These are phyloP conservation scores for Clamator glandarius DNA, from an alignment of 2,797 vertebrate genomes.

Conservation along the genomic window DNA sequence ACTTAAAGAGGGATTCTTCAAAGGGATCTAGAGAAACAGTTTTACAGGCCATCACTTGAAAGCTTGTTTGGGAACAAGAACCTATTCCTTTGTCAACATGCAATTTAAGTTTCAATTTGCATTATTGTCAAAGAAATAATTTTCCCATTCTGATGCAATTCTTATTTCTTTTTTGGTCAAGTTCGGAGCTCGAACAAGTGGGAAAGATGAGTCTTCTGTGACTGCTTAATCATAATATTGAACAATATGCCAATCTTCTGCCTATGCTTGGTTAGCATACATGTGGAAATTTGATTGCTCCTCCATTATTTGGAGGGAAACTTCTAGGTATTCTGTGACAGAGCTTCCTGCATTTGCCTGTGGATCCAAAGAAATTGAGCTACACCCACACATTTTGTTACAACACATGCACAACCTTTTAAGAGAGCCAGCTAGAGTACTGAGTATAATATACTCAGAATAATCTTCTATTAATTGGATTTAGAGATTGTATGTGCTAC, in stretches of 20 bases:
- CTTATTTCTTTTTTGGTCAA: conserved; percentile 51
- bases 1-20: not conserved
- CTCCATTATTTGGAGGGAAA: conserved; percentile 4
- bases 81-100: not conserved
- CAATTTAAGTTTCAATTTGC: not conserved
- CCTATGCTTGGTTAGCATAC: not conserved
- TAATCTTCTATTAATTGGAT: not conserved
- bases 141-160: not conserved
- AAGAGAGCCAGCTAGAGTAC: not conserved
- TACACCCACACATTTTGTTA: not conserved
- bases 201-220: conserved; percentile 5
- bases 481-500: not conserved
- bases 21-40: not conserved
- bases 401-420: not conserved
- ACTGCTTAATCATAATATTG: conserved; percentile 40
- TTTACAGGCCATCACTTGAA: not conserved
- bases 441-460: not conserved
- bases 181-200: conserved; percentile 7
- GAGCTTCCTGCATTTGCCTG: not conserved
- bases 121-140: not conserved
- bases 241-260: conserved; percentile 51
- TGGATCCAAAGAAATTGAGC: not conserved
- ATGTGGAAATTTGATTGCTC: conserved; percentile 17
- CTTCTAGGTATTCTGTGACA: conserved; percentile 7
- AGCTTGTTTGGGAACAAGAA: not conserved